These are phyloP conservation scores for Intellagama lesueurii DNA, from an alignment of 2,797 vertebrate genomes.

Conservation along the genomic window DNA sequence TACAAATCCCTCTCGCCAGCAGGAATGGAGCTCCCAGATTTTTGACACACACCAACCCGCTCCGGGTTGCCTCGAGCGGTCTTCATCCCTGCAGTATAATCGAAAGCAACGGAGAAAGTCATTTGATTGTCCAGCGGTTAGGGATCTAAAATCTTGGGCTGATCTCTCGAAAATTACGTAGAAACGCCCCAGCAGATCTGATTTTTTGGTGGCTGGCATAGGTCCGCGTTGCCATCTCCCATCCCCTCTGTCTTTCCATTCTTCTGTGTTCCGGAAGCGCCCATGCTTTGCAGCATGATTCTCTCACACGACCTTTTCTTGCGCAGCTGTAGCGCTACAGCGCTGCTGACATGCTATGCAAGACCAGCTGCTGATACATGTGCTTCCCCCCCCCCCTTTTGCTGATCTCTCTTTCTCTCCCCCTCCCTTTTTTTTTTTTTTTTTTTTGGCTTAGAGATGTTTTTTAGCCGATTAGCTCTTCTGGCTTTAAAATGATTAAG, in stretches of 20 bases:
- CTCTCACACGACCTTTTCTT: slow-evolving; percentile 31
- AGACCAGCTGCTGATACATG: slow-evolving; percentile 50
- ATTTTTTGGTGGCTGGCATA: too few relatives aligned
- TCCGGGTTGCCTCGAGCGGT: neutral
- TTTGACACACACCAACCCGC: neutral
- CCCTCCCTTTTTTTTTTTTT: neutral
- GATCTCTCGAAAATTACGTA: too few relatives aligned
- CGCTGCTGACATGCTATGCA: slow-evolving; percentile 47
- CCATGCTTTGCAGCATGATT: rapidly evolving
- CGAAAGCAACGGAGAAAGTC: neutral
- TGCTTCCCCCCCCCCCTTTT: neutral
- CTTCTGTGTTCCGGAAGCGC: neutral
- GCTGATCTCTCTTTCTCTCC: neutral
- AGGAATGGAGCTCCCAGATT: neutral
- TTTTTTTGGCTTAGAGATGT: too few relatives aligned
- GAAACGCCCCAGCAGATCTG: neutral
- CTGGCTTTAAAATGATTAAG: slow-evolving; percentile 33
- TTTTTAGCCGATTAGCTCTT: slow-evolving; percentile 14
- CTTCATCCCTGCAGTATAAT: neutral
- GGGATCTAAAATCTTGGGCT: too few relatives aligned
- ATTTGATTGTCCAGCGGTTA: neutral
- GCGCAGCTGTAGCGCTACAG: neutral
- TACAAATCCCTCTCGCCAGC: too few relatives aligned
- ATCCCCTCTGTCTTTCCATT: neutral
- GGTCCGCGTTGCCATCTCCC: too few relatives aligned